Base-by-base conservation (phyloP, 1,140 invertebrate genomes). In the Eriocheir sinensis region DNA sequence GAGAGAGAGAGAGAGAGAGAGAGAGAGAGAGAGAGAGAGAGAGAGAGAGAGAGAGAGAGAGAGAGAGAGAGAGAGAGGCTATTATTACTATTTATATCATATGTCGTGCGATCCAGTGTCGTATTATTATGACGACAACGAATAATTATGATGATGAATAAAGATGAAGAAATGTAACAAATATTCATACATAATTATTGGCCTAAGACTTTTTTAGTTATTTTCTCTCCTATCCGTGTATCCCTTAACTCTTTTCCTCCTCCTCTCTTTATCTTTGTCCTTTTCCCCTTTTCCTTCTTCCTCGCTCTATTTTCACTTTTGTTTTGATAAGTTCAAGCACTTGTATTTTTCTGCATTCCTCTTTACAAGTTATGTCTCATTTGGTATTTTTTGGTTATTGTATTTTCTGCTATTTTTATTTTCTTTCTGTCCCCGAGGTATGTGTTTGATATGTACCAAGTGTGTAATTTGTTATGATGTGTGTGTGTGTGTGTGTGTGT, bases 401-500 rank as follows among this genome's bases (percentile, higher is more conserved):
- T 72, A 27, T 72, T 72, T 72, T 12, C 27, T 27, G 53, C 12
- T 72, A 12, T 12, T 72, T 72, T 72, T 12, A 72, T 72, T 72
- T 72, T 12, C 12, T 12, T 72, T 27, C 12, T 72, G 53, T 72
- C 12, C 12, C 12, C 53, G 27, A 72, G 12, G 53, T 27, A 27
- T 27, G 12, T 12, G 12, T 72, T 72, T 72, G 12, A 12, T 72
- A 27, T 27, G 12, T 27, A 27, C 12, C 12, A 72, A 72, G 53
- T 72, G 53, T 12, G 53, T 12, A 12, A 12, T 12, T 12, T 12
- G 27, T 72, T 72, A 12, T 12, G 12, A 34, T 30, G 8, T 83
- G 81, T 83, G 81, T 83, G 81, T 83, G 81, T 83, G 81, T 83
- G 81, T 83, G 81, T 83, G 81, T 83, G 81, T 83, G 81, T 83